Percentiles rank a stretch among this genome's conserved stretches.
Evolutionary conservation across 2,888 invertebrate species (phyloP).

Genomic region (Chrysina gloriosa): DNA sequence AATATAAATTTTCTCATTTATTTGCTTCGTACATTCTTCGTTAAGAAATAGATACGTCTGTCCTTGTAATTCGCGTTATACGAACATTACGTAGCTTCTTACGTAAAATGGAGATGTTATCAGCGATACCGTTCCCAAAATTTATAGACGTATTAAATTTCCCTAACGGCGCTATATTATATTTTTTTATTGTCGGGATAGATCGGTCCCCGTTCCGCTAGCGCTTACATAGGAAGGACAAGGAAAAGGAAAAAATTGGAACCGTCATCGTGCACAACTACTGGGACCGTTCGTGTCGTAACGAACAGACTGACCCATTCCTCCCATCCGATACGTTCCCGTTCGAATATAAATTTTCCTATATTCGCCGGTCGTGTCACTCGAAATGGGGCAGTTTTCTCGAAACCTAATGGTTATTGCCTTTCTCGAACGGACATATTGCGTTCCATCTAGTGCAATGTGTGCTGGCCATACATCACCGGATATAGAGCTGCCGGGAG

Average conservation of each 20-base stretch:
- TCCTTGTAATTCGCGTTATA: no score
- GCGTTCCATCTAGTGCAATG: slow-evolving; percentile 72
- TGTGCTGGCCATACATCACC: slow-evolving; percentile 70
- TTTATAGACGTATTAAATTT: slow-evolving; percentile 4
- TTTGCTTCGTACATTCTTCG: no score
- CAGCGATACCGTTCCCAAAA: no score
- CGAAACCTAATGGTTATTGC: slow-evolving; percentile 73
- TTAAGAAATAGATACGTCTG: no score
- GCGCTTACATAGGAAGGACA: background rate
- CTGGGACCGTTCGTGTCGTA: background rate
- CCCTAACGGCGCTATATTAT: slow-evolving; percentile 1
- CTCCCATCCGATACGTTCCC: slow-evolving; percentile 42
- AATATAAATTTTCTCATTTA: no score
- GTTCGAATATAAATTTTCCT: slow-evolving; percentile 69
- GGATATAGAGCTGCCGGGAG: slow-evolving; percentile 60
- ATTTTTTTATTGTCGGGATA: slow-evolving; percentile 4
- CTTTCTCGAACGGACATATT: slow-evolving; percentile 72
- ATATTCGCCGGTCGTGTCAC: slow-evolving; percentile 72
- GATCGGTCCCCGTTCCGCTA: background rate
- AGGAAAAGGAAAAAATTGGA: slow-evolving; percentile 9
- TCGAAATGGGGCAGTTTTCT: slow-evolving; percentile 72
- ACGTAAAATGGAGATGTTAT: no score
- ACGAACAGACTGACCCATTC: slow-evolving; percentile 30
- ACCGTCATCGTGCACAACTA: background rate
- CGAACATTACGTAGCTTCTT: no score